Conservation (phyloP, 2,797 vertebrate species). For the Phrynocephalus vlangalii region DNA sequence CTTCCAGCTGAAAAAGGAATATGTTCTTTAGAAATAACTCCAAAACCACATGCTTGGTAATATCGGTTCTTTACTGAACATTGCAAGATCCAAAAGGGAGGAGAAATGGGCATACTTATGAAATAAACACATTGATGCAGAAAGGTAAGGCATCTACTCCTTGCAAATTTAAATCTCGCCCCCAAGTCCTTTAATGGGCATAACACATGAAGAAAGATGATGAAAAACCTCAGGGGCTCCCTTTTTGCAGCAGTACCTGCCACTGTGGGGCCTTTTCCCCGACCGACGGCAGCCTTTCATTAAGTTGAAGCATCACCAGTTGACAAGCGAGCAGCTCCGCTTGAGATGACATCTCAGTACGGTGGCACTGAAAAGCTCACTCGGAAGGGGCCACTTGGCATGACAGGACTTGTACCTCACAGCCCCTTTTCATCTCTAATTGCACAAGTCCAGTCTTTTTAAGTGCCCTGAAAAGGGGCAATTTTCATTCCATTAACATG, state of each 20-base stretch:
- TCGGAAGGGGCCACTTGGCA: conserved; percentile 2
- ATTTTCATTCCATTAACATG: neutral
- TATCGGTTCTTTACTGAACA: conserved; percentile 79
- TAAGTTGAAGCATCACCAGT: neutral
- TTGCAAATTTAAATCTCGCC: conserved; percentile 48
- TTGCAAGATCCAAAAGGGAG: conserved; percentile 73
- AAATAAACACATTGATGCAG: conserved; percentile 68
- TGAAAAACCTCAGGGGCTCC: fast-evolving
- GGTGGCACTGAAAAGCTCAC: conserved; percentile 27
- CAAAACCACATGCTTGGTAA: conserved; percentile 52
- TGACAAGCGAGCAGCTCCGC: conserved; percentile 33
- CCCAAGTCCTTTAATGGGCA: conserved; percentile 43
- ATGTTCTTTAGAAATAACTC: conserved; percentile 14
- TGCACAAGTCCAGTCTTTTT: neutral
- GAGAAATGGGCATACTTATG: conserved; percentile 75
- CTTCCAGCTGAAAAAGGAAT: conserved; percentile 10
- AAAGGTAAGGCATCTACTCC: conserved; percentile 61
- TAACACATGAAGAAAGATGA: conserved; percentile 9
- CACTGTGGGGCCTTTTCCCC: neutral
- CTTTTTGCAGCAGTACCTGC: conserved; percentile 17
- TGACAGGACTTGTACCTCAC: neutral
- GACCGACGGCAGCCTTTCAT: conserved; percentile 28
- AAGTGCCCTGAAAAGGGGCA: neutral
- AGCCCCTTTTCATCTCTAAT: neutral
- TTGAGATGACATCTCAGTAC: conserved; percentile 39